Evolutionary conservation across 1,140 invertebrate genomes (phyloP).

Genomic region (Asobara japonica): DNA sequence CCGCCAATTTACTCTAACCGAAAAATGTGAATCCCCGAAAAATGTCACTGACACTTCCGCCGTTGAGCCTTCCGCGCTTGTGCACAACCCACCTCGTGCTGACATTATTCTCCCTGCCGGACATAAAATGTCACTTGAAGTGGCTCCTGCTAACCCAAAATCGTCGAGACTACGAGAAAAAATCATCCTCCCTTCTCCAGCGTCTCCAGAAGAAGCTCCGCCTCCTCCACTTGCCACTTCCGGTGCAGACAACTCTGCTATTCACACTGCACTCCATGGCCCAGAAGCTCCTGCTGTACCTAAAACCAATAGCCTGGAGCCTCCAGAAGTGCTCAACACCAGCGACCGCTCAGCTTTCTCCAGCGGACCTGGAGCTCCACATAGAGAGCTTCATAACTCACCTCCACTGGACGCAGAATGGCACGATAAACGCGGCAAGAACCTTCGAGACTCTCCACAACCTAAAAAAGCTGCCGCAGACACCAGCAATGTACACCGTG

Average conservation of each 20-base stretch:
- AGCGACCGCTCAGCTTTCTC: no score
- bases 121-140: background rate
- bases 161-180: background rate
- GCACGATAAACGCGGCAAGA: background rate
- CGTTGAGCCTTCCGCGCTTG: background rate
- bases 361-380: background rate
- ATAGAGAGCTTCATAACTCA: background rate
- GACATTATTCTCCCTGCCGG: background rate
- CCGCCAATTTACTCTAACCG: background rate
- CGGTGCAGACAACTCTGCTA: background rate
- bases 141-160: background rate
- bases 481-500: background rate
- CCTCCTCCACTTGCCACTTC: background rate
- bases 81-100: background rate
- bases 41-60: background rate
- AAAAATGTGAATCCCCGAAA: background rate
- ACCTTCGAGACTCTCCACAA: constrained; percentile 3
- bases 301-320: background rate
- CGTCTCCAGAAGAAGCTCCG: background rate
- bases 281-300: background rate
- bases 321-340: background rate
- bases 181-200: background rate
- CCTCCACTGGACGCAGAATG: background rate
- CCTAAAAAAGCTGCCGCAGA: background rate
- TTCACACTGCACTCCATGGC: background rate